Percentiles rank a stretch among this genome's conserved stretches.
phyloP scores from a whole-genome alignment of 2,113 vertebrate genomes.

The Psilopsiagon aurifrons region DNA sequence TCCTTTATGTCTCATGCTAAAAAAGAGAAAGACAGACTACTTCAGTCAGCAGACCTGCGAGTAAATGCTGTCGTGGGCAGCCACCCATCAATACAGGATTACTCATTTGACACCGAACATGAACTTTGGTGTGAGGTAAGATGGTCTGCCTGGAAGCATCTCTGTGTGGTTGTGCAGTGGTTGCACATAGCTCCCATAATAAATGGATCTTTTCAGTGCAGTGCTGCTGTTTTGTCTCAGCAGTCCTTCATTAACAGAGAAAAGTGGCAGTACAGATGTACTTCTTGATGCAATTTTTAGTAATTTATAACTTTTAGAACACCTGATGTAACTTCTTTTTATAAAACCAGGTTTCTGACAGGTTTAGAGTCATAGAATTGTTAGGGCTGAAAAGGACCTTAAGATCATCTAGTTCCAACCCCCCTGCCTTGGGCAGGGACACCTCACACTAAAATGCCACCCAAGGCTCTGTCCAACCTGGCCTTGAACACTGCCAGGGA shows the following conservation, averaged over 20 bases:
- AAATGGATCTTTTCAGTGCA: neutral
- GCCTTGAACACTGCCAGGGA: too few species aligned
- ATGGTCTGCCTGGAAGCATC: neutral
- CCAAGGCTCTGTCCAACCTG: too few species aligned
- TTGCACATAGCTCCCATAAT: neutral
- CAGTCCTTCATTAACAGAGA: neutral
- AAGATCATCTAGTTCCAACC: too few species aligned
- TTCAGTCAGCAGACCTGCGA: slow-evolving; percentile 63
- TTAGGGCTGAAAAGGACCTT: too few species aligned
- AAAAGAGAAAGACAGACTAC: neutral
- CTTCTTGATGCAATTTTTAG: neutral
- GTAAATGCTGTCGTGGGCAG: slow-evolving; percentile 76
- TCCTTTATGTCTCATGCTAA: neutral
- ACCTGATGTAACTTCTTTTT: neutral
- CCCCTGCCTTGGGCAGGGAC: too few species aligned
- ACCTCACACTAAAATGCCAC: too few species aligned
- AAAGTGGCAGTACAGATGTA: neutral
- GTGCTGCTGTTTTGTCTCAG: neutral
- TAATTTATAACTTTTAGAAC: neutral
- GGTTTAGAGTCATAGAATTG: neutral
- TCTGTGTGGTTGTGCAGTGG: neutral
- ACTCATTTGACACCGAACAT: slow-evolving; percentile 80
- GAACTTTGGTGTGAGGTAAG: slow-evolving; percentile 94
- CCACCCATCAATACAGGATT: slow-evolving; percentile 78
- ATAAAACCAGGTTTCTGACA: neutral